phyloP scores from a whole-genome alignment of 2,113 vertebrate genomes.

The human (Homo sapiens) region GRCh38 chr9:18201001-18201500 shows the following conservation, averaged over 20 bases:
- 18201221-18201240: constrained; percentile 46
- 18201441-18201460: constrained; percentile 45
- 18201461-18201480: constrained; percentile 41
- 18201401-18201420: constrained; percentile 48
- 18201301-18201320: constrained; percentile 37
- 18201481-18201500: constrained; percentile 43
- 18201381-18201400: constrained; percentile 38
- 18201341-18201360: constrained; percentile 44
- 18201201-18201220: constrained; percentile 66
- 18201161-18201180: constrained; percentile 59
- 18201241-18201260: constrained; percentile 46
- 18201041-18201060: constrained; percentile 51
- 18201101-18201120: constrained; percentile 41
- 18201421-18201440: constrained; percentile 44
- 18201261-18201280: constrained; percentile 46
- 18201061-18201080: constrained; percentile 57
- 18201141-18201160: constrained; percentile 65
- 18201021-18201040: constrained; percentile 34
- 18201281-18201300: constrained; percentile 52
- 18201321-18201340: constrained; percentile 61
- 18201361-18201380: constrained; percentile 13
- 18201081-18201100: not conserved
- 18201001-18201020: constrained; percentile 40
- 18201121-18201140: constrained; percentile 40
- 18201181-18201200: constrained; percentile 67